These are phyloP conservation scores for Caenorhabditis inopinata DNA, from an alignment of 1,140 invertebrate genomes.

Conservation along the genomic window DNA sequence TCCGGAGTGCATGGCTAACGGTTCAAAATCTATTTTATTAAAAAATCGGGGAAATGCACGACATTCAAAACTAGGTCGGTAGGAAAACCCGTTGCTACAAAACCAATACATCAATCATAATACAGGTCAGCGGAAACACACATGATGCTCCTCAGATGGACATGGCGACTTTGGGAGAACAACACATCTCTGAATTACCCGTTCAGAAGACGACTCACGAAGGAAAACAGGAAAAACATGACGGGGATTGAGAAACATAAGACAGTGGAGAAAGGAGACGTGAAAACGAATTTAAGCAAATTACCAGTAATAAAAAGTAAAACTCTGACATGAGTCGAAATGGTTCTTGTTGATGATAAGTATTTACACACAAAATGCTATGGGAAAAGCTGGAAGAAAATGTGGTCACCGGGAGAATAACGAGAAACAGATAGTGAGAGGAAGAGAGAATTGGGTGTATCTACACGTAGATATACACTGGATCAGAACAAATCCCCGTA, in stretches of 20 bases:
- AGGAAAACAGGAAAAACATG: conserved; percentile 20
- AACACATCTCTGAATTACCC: not conserved
- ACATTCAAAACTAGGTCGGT: not conserved
- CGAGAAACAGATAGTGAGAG: not conserved
- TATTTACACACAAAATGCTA: conserved; percentile 27
- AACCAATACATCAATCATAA: conserved; percentile 1
- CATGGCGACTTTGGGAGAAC: not conserved
- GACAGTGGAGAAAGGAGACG: not conserved
- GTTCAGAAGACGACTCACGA: not conserved
- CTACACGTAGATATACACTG: conserved; percentile 16
- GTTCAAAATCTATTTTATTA: not conserved
- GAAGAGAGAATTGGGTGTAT: not conserved
- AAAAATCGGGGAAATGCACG: not conserved
- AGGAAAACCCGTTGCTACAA: not conserved
- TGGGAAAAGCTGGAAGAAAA: not conserved
- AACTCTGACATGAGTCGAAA: conserved; percentile 24
- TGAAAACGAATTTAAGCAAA: not conserved
- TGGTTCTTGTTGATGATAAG: not conserved
- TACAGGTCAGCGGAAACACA: not conserved
- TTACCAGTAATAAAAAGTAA: conserved; percentile 1
- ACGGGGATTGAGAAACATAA: not conserved
- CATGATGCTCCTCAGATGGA: not conserved
- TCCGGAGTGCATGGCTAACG: too few species aligned
- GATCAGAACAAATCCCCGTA: not conserved
- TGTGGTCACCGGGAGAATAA: conserved; percentile 7